Evolutionary conservation across 2,113 vertebrate species (phyloP).

Genomic region (Murina feae): DNA sequence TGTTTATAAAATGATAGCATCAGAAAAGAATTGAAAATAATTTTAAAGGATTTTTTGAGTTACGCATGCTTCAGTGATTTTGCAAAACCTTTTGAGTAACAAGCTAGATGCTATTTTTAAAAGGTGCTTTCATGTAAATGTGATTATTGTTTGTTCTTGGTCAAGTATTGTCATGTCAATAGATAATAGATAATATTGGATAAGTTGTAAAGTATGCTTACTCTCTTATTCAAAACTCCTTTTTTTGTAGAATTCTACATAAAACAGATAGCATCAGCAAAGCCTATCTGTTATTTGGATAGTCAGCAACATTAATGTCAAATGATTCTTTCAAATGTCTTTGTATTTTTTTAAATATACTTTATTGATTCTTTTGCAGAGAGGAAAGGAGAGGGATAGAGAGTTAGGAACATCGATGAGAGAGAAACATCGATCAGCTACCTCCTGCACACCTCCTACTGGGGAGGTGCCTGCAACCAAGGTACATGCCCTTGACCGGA

Average conservation of each 20-base stretch:
- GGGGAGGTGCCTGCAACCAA: too few relatives aligned
- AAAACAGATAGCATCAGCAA: not conserved
- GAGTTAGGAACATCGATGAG: too few relatives aligned
- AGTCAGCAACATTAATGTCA: conserved; percentile 16
- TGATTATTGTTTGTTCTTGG: conserved; percentile 42
- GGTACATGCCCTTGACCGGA: too few relatives aligned
- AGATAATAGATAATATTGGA: conserved; percentile 10
- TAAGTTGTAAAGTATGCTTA: not conserved
- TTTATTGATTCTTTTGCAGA: too few relatives aligned
- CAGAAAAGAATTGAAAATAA: not conserved
- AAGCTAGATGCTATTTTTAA: conserved; percentile 17
- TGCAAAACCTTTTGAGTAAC: not conserved
- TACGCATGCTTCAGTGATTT: not conserved
- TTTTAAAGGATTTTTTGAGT: not conserved
- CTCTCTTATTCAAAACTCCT: not conserved
- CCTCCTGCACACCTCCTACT: too few relatives aligned
- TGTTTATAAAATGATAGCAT: not conserved
- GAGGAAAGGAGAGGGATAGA: too few relatives aligned
- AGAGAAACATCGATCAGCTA: too few relatives aligned
- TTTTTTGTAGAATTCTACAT: not conserved
- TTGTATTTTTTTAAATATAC: not conserved
- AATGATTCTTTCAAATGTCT: not conserved
- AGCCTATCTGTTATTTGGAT: not conserved
- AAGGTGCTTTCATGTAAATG: not conserved
- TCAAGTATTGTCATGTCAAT: conserved; percentile 26